Evolutionary conservation across 2,888 invertebrate genomes (phyloP), one percentile per base, ranked within the genome.

Genomic region (Sphaeridia pumilis): DNA sequence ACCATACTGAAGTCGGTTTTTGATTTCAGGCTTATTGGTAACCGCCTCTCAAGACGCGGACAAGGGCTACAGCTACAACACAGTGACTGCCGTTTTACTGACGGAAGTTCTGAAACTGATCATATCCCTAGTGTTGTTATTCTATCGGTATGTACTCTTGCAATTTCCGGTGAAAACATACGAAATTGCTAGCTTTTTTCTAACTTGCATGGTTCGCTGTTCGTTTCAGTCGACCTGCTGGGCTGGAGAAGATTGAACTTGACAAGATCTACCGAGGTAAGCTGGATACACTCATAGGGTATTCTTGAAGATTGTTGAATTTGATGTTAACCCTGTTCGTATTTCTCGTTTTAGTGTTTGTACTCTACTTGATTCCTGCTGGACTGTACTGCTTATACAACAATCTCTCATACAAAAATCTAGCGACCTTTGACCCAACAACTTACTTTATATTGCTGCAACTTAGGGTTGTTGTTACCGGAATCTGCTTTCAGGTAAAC

Each of bases 301-400:
- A 36, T 22, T 20, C 38, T 48, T 49, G 42, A n/a, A 43, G 14
- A 49, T 4, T 21, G 5, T 7, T n/a, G 20, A 22, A 38, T 17
- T 26, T 41, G 12, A 49, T 43, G 27, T 24, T 27, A 46, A 14
- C 24, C 20, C 34, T 12, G 34, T 28, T 28, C 10, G 35, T 35
- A 38, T 36, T 44, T 46, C 49, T 46, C 25, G 50, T 27, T 56
- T 60, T 59, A 67, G 77, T 90, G 43, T 71, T 89, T 63, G 69
- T 82, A 51, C 69, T 88, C 42, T 94, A 95, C 69, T 85, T 92
- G 72, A 81, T 94, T 59, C 94, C 94, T 38, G 85, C 93, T 0
- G 77, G 87, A 66, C 72, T 94, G 49, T 95, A 95, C 70, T 93
- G 92, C 67, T 75, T 93, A 48, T 94, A 94, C 75, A 94, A 95